These are phyloP conservation scores for Penelope pileata DNA, from an alignment of 2,113 vertebrate genomes.

Conservation along the genomic window DNA sequence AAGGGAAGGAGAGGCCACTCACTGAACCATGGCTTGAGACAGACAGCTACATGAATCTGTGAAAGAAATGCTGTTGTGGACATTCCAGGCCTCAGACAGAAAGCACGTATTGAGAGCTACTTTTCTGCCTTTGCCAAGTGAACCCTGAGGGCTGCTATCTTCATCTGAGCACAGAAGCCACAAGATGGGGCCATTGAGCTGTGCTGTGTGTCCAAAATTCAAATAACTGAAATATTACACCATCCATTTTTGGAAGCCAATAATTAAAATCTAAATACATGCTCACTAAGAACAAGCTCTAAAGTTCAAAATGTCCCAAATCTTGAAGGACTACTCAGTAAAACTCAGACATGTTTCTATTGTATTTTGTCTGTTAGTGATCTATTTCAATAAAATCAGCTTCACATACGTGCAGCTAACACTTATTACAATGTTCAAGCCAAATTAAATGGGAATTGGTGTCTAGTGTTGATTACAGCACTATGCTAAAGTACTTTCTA, in stretches of 20 bases:
- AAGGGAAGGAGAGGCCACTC: neutral
- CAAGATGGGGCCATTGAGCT: neutral
- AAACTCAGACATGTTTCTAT: neutral
- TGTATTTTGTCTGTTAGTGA: neutral
- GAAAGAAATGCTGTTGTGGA: neutral
- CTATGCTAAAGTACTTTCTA: neutral
- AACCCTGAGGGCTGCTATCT: neutral
- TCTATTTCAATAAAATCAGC: neutral
- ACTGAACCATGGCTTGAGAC: neutral
- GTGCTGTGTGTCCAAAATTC: neutral
- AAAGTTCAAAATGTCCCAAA: neutral
- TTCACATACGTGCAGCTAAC: neutral
- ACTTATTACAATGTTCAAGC: neutral
- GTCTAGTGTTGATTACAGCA: neutral
- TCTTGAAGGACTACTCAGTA: neutral
- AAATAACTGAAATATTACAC: accelerated
- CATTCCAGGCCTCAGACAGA: neutral
- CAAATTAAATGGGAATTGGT: neutral
- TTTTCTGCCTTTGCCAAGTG: neutral
- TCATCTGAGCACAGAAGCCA: neutral
- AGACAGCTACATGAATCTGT: neutral
- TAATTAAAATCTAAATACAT: neutral
- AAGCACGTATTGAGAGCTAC: neutral
- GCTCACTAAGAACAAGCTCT: neutral
- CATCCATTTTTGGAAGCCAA: neutral